phyloP scores from a whole-genome alignment of 1,140 invertebrate species.

The Aradophagus sp. region DNA sequence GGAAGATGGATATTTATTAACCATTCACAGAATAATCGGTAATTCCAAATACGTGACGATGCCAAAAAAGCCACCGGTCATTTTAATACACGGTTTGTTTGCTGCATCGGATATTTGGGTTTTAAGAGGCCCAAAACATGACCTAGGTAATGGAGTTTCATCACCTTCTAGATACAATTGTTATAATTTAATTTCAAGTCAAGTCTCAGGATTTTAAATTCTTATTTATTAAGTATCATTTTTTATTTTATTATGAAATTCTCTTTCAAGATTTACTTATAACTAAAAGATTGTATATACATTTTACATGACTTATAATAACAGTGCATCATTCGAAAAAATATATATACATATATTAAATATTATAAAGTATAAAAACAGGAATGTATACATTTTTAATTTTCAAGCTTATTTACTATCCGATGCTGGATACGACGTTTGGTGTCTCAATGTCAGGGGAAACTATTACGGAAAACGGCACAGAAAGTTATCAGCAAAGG shows the following conservation, averaged over 20 bases:
- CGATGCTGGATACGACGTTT: constrained; percentile 81
- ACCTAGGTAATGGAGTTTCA: constrained; percentile 67
- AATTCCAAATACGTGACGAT: constrained; percentile 58
- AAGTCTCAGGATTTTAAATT: too few species aligned
- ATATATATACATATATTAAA: neutral
- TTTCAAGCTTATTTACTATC: constrained; percentile 62
- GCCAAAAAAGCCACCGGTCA: constrained; percentile 66
- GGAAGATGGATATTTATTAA: constrained; percentile 78
- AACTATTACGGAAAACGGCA: constrained; percentile 79
- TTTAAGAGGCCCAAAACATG: constrained; percentile 72
- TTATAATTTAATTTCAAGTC: too few species aligned
- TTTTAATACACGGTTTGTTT: constrained; percentile 77
- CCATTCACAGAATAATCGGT: constrained; percentile 77
- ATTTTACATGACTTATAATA: too few species aligned
- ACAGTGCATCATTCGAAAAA: too few species aligned
- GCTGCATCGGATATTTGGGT: constrained; percentile 76
- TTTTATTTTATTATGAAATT: too few species aligned
- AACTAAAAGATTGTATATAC: too few species aligned
- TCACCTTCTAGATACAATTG: too few species aligned
- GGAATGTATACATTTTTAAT: too few species aligned
- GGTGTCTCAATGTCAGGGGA: constrained; percentile 82
- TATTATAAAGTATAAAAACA: too few species aligned
- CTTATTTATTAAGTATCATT: too few species aligned
- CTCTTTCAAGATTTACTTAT: too few species aligned
- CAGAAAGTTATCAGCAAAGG: constrained; percentile 68